Conservation (phyloP, 2,113 vertebrate species). For the Megatriorchis doriae region DNA sequence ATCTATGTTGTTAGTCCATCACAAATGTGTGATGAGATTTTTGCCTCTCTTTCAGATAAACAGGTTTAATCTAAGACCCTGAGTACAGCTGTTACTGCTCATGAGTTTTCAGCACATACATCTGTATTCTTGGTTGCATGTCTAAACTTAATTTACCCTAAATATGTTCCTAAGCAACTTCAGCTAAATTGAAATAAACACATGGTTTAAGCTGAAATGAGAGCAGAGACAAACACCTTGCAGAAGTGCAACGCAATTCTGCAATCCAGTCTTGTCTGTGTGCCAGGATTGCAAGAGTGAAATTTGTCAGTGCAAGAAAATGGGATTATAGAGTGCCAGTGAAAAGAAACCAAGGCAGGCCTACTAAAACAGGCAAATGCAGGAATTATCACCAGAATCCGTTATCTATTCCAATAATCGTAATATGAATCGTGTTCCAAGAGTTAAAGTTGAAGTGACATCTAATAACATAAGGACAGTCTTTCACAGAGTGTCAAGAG, state of each 20-base stretch:
- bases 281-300: not conserved
- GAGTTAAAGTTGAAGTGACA: not conserved
- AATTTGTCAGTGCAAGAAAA: not conserved
- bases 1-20: not conserved
- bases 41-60: not conserved
- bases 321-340: not conserved
- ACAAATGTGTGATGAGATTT: not conserved
- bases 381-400: not conserved
- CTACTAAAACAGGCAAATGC: not conserved
- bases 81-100: not conserved
- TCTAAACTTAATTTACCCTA: not conserved
- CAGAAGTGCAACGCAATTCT: not conserved
- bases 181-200: conserved; percentile 14
- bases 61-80: not conserved
- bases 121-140: not conserved
- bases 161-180: not conserved
- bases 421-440: not conserved
- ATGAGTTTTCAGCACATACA: not conserved
- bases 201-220: not conserved
- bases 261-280: not conserved
- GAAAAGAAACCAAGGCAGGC: not conserved
- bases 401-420: not conserved
- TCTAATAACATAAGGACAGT: not conserved
- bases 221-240: not conserved
- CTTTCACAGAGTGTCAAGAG: not conserved